These are phyloP conservation scores for Megalurothrips usitatus DNA, from an alignment of 2,888 invertebrate genomes.

Conservation along the genomic window DNA sequence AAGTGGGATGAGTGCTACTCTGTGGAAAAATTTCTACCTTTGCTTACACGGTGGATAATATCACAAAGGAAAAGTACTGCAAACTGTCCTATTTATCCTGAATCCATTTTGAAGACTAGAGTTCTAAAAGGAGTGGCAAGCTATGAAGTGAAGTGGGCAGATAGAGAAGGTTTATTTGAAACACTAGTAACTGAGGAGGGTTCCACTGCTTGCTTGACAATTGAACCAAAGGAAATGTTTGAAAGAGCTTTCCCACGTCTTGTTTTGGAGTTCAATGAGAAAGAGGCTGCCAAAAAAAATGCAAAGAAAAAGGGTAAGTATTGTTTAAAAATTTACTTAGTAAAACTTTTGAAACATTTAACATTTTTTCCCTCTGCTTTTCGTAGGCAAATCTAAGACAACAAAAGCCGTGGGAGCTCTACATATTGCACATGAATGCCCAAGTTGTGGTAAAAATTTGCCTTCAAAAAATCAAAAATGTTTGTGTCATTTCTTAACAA, in stretches of 20 bases:
- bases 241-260: slow-evolving; percentile 59
- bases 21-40: slow-evolving; percentile 70
- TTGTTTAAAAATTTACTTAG: not conserved
- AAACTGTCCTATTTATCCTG: slow-evolving; percentile 46
- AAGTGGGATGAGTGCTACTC: slow-evolving; percentile 73
- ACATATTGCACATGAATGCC: not conserved
- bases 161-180: slow-evolving; percentile 41
- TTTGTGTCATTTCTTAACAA: not conserved
- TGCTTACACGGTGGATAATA: slow-evolving; percentile 73
- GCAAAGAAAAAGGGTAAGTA: slow-evolving; percentile 48
- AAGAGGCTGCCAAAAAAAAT: not conserved
- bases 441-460: not conserved
- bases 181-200: slow-evolving; percentile 29
- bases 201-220: slow-evolving; percentile 47
- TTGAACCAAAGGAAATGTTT: slow-evolving; percentile 64
- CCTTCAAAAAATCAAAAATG: not conserved
- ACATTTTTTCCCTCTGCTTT: not conserved
- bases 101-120: slow-evolving; percentile 55
- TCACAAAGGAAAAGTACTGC: slow-evolving; percentile 44
- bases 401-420: not conserved
- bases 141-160: slow-evolving; percentile 68
- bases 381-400: not conserved
- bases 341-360: not conserved
- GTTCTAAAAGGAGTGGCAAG: slow-evolving; percentile 58
- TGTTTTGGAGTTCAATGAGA: slow-evolving; percentile 55